phyloP scores from a whole-genome alignment of 2,113 vertebrate genomes.

The Sus scrofa region T2T-Sscrofa CM000822.6:82608001-82608500 shows the following conservation, averaged over 20 bases:
- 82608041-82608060: background rate
- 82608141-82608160: slow-evolving; percentile 13
- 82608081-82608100: background rate
- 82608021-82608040: background rate
- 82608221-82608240: background rate
- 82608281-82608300: background rate
- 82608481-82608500: slow-evolving; percentile 83
- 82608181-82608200: background rate
- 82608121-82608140: background rate
- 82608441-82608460: slow-evolving; percentile 89
- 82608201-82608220: background rate
- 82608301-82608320: slow-evolving; percentile 46
- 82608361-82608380: slow-evolving; percentile 90
- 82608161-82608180: background rate
- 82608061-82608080: slow-evolving; percentile 31
- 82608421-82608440: slow-evolving; percentile 89
- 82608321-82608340: background rate
- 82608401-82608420: slow-evolving; percentile 91
- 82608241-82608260: background rate
- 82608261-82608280: fast-evolving
- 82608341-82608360: slow-evolving; percentile 81
- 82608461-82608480: slow-evolving; percentile 91
- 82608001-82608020: background rate
- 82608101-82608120: slow-evolving; percentile 27
- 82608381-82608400: slow-evolving; percentile 89